Conservation (phyloP, 2,888 invertebrate genomes). For the Hartigia nigra region DNA sequence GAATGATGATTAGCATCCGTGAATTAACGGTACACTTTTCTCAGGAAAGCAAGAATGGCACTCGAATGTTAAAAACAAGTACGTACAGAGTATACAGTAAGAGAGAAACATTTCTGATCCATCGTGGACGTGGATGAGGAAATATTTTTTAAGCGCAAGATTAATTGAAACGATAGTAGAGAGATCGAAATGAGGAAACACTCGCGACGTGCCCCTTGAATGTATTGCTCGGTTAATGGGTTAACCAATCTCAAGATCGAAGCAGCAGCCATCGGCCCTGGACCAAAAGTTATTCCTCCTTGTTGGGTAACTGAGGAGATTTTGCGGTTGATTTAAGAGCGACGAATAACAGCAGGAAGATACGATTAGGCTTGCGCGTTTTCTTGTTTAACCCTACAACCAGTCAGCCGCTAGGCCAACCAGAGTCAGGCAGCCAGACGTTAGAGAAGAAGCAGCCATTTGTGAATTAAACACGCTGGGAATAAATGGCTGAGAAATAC, state of each 20-base stretch:
- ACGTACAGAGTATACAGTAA: background rate
- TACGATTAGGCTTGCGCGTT: background rate
- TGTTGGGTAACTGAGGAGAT: background rate
- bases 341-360: background rate
- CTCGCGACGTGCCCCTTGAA: background rate
- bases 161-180: conserved; percentile 2
- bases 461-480: background rate
- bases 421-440: background rate
- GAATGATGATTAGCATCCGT: too few species aligned
- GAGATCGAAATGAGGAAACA: background rate
- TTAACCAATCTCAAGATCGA: background rate
- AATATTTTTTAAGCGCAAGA: conserved; percentile 3
- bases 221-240: background rate
- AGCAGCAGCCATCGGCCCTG: background rate
- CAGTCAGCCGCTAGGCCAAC: accelerated
- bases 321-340: background rate
- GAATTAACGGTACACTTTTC: background rate
- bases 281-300: background rate
- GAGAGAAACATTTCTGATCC: background rate
- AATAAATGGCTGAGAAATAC: background rate
- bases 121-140: conserved; percentile 1
- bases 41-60: background rate
- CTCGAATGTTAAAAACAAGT: background rate
- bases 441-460: background rate
- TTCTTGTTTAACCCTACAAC: background rate